Conservation (phyloP, 2,113 vertebrate species). For the Phaethon lepturus region DNA sequence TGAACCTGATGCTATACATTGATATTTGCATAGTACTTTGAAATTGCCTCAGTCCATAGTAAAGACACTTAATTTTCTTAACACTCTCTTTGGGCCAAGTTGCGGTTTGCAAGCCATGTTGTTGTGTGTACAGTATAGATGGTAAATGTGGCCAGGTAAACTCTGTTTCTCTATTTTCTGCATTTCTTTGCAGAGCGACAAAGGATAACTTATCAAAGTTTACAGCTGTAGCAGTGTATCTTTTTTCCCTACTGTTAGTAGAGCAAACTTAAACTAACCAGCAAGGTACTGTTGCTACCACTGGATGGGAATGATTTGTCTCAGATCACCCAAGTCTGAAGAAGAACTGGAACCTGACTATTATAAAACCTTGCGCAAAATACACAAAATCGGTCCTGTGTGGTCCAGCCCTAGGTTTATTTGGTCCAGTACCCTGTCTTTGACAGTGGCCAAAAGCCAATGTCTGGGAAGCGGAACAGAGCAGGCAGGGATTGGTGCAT, state of each 20-base stretch:
- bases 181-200: background rate
- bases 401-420: background rate
- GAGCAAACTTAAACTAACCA: background rate
- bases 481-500: background rate
- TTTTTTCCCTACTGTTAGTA: background rate
- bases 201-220: background rate
- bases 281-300: background rate
- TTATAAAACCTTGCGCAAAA: background rate
- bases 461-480: rapidly evolving
- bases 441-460: background rate
- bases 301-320: background rate
- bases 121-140: background rate
- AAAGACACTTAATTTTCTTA: background rate
- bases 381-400: background rate
- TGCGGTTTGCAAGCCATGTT: background rate
- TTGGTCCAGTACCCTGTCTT: rapidly evolving
- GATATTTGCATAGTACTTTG: background rate
- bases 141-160: background rate
- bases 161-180: background rate
- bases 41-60: background rate
- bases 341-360: background rate
- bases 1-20: background rate
- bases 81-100: background rate
- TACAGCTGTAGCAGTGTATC: background rate
- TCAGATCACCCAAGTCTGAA: background rate